Evolutionary conservation across 2,797 vertebrate species (phyloP), one percentile per base, ranked within the genome.

Genomic region (Ambastaia sidthimunki): DNA sequence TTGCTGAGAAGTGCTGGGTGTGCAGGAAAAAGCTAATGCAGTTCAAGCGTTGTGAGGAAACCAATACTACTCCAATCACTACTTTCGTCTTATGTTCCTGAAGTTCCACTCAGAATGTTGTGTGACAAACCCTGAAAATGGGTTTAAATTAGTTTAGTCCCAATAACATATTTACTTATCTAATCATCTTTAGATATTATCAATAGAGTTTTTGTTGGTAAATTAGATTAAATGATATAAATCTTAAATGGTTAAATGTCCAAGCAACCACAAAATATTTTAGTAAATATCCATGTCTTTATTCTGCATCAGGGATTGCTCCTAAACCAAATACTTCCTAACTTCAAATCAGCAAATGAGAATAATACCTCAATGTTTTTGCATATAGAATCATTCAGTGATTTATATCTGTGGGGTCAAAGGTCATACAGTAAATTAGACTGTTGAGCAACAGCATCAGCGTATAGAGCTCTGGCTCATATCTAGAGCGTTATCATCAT

Each of bases 241-340:
- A 47, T 11, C 2, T 25, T 23, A 2, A 6, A 28, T 23, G 60
- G 71, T 25, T 44, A 47, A 82, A 85, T 84, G 80, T 84, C 80
- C 82, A 84, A 76, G 85, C 65, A 80, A 83, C 84, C 72, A 76
- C 80, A 82, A 83, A 76, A 83, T 80, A 78, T 78, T 76, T 88
- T 82, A 84, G 77, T 72, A 86, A 86, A 87, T 85, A 59, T 50
- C 68, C 34, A 80, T 81, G 48, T 86, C 47, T 83, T 88, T 88
- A 89, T 78, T 87, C 82, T 80, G 70, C 71, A 80, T 74, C 4
- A 47, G 86, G 87, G 81, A 88, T 84, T 74, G 81, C 72, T 78
- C 79, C 83, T 69, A 80, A 83, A 87, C 86, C 85, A 84, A 78
- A 65, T 77, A 75, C 55, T 59, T 63, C 23, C 47, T 48, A 76